Evolutionary conservation across 2,797 vertebrate genomes (phyloP), one percentile per base, ranked within the genome.

Genomic region (Lutjanus campechanus): DNA sequence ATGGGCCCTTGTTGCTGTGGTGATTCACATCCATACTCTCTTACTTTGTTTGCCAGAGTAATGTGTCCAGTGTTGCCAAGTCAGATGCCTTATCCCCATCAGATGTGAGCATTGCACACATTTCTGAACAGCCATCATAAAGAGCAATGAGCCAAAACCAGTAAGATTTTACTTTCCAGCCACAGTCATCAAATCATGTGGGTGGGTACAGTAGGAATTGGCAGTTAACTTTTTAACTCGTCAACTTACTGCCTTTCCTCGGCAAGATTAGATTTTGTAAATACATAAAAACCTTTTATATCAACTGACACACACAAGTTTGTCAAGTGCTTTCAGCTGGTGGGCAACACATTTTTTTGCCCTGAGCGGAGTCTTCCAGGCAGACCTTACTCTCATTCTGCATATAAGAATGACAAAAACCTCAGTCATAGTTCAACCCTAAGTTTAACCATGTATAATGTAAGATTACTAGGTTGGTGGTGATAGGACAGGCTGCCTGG

Each of bases 11-110:
- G 69, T 43, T 20, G 43, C 49, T 73, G 55, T 56, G 15, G 5
- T 11, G 68, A 66, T 66, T 43, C 54, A 68, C 56, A 51, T 66
- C n/a, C 44, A 51, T 46, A 58, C n/a, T 16, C 4, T 54, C 10
- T 25, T 17, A 13, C 56, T 8, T 22, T 19, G 3, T 40, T 12
- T 22, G 47, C 43, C 8, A 11, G 16, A 3, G 4, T 50, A 4
- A 46, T 47, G 15, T 13, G 7, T 77, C 41, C 7, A 54, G 15
- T 36, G 13, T 63, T 8, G 13, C 22, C 41, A 56, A 4, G 22
- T 61, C 7, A 59, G 20, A 20, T 9, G 17, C 10, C 4, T 55
- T 4, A 20, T 61, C 25, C 6, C n/a, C 41, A 12, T 41, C 19
- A 51, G 51, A 51, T 53, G 47, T 73, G 11, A 63, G 8, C 4